Conservation (phyloP, 2,113 vertebrate genomes). For the Dicrurus megarhynchus region DNA sequence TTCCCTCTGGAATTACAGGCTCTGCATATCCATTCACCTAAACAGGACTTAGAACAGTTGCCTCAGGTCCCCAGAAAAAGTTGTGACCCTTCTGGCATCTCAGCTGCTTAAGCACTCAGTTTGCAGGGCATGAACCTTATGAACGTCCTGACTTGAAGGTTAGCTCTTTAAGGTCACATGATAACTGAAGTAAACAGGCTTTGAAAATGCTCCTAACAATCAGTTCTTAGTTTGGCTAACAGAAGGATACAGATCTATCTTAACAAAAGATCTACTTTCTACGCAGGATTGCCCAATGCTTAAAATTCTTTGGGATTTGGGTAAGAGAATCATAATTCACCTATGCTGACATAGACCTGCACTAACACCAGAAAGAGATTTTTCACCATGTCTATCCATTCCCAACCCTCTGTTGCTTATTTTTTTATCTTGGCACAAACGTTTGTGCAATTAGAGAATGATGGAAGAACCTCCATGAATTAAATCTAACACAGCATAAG, state of each 20-base stretch:
- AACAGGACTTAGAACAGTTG: neutral
- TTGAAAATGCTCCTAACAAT: neutral
- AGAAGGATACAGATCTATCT: neutral
- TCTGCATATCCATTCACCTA: neutral
- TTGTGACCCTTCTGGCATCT: neutral
- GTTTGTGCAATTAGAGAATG: neutral
- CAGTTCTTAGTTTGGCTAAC: neutral
- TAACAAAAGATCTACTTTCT: neutral
- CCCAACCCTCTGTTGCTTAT: neutral
- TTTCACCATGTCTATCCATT: neutral
- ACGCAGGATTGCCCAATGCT: neutral
- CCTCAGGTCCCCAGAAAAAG: neutral
- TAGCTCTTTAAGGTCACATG: neutral
- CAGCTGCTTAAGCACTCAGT: neutral
- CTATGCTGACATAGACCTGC: neutral
- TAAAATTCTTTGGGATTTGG: neutral
- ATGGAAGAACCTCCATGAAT: neutral
- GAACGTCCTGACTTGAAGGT: neutral
- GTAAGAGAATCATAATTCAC: neutral
- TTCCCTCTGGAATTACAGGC: neutral
- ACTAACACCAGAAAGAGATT: neutral
- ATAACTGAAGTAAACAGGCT: neutral
- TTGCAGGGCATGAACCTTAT: neutral
- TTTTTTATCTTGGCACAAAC: neutral
- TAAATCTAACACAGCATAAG: neutral